Percentiles rank a stretch among this genome's conserved stretches.
These are phyloP conservation scores for Zaprionus ornatus DNA, from an alignment of 1,140 invertebrate genomes.

Conservation along the genomic window DNA sequence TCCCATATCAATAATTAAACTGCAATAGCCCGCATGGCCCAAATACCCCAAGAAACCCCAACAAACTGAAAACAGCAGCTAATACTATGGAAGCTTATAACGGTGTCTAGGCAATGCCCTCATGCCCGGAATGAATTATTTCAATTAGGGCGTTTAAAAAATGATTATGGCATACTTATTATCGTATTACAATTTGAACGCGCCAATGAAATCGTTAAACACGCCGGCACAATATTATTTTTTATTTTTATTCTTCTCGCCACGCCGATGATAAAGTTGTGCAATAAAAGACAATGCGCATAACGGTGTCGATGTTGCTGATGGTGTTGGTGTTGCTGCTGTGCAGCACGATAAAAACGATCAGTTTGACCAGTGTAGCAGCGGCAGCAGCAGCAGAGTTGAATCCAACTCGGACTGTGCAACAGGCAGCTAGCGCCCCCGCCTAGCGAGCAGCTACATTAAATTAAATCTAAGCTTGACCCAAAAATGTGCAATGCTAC, in stretches of 20 bases:
- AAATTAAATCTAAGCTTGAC: slow-evolving; percentile 81
- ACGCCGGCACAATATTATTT: slow-evolving; percentile 46
- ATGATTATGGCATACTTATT: slow-evolving; percentile 77
- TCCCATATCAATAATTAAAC: slow-evolving; percentile 66
- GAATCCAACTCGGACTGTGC: slow-evolving; percentile 4
- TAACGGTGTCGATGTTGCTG: slow-evolving; percentile 20
- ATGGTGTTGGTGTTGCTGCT: slow-evolving; percentile 1
- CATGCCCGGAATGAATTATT: slow-evolving; percentile 71
- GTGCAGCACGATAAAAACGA: slow-evolving; percentile 30
- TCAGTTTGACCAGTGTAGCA: slow-evolving; percentile 3
- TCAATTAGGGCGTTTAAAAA: slow-evolving; percentile 79
- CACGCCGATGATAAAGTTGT: slow-evolving; percentile 66
- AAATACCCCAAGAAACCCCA: slow-evolving; percentile 8
- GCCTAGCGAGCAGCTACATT: slow-evolving; percentile 41
- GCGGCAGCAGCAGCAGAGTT: not conserved
- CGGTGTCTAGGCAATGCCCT: slow-evolving; percentile 36
- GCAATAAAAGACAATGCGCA: slow-evolving; percentile 72
- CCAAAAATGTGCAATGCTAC: slow-evolving; percentile 54
- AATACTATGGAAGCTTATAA: not conserved
- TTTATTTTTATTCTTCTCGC: slow-evolving; percentile 51
- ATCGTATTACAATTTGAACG: slow-evolving; percentile 65
- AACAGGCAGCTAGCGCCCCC: slow-evolving; percentile 44
- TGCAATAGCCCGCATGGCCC: slow-evolving; percentile 50
- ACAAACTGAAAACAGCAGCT: slow-evolving; percentile 9
- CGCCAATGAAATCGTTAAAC: slow-evolving; percentile 61